Conservation (phyloP, 2,113 vertebrate genomes). For the Gila orcuttii region DNA sequence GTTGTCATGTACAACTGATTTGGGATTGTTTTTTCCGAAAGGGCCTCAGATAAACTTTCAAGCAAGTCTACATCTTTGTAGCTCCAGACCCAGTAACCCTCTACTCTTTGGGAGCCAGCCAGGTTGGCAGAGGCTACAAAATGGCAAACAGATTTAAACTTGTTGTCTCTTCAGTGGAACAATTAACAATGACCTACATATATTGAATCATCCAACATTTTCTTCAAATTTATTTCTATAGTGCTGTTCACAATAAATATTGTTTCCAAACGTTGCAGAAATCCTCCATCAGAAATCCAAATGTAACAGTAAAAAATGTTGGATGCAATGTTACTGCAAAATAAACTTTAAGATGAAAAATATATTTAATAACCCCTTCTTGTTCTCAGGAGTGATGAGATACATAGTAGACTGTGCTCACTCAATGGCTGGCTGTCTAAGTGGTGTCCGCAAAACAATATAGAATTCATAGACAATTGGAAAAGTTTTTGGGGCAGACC, state of each 20-base stretch:
- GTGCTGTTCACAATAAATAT: neutral
- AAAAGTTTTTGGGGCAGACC: too few relatives aligned
- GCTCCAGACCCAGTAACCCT: constrained; percentile 33
- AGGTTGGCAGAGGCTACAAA: constrained; percentile 8
- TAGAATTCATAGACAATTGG: too few relatives aligned
- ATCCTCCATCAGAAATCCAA: neutral
- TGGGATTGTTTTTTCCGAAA: constrained; percentile 33
- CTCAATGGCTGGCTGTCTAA: too few relatives aligned
- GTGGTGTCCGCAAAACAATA: too few relatives aligned
- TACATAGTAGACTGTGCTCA: too few relatives aligned
- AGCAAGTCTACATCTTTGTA: neutral
- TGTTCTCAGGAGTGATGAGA: too few relatives aligned
- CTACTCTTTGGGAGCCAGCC: constrained; percentile 41
- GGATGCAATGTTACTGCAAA: neutral
- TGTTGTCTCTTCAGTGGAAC: constrained; percentile 27
- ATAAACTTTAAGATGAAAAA: too few relatives aligned
- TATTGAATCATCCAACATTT: constrained; percentile 21
- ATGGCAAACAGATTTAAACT: constrained; percentile 33
- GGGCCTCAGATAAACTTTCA: neutral
- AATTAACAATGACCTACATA: constrained; percentile 31
- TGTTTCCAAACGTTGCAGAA: neutral
- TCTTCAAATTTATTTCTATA: neutral
- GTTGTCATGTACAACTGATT: constrained; percentile 67
- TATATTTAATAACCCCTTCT: too few relatives aligned
- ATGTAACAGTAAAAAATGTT: neutral